Evolutionary conservation across 2,888 invertebrate species (phyloP).

Genomic region (Calephelis perditalis): DNA sequence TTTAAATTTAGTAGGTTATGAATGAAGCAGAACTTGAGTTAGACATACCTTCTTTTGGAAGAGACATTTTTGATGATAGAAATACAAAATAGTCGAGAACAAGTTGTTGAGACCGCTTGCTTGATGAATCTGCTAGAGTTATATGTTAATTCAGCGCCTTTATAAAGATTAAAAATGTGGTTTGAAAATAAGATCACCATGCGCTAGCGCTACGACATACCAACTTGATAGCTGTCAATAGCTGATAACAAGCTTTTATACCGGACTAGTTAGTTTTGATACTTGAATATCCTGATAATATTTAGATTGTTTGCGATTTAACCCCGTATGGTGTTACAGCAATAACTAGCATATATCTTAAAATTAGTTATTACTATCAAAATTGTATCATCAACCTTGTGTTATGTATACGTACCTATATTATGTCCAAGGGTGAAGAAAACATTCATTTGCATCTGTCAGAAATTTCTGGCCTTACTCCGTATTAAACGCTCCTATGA

Average conservation of each 20-base stretch:
- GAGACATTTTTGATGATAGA: conserved; percentile 48
- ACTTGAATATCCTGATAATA: conserved; percentile 25
- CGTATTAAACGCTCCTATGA: too few relatives aligned
- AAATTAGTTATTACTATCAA: too few relatives aligned
- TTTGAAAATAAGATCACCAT: conserved; percentile 54
- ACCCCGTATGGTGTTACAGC: too few relatives aligned
- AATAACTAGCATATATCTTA: too few relatives aligned
- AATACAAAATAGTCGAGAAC: conserved; percentile 31
- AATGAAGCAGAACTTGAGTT: conserved; percentile 29
- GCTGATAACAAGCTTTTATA: conserved; percentile 52
- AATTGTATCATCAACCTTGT: too few relatives aligned
- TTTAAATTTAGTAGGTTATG: conserved; percentile 31
- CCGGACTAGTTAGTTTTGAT: conserved; percentile 39
- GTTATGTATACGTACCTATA: too few relatives aligned
- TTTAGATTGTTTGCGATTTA: not conserved
- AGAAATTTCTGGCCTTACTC: too few relatives aligned
- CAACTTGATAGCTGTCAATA: conserved; percentile 40
- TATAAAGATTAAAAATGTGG: conserved; percentile 56
- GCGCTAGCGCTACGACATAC: conserved; percentile 39
- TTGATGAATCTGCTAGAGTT: conserved; percentile 43
- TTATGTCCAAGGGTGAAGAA: too few relatives aligned
- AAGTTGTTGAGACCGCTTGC: conserved; percentile 41
- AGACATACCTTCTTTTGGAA: conserved; percentile 64
- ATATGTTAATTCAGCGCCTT: conserved; percentile 43
- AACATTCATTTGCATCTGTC: too few relatives aligned